A percentile compares a stretch with the other conserved stretches of the same genome.
These are phyloP conservation scores for Oxyscelio sp. DNA, from an alignment of 2,888 invertebrate genomes.

Conservation along the genomic window DNA sequence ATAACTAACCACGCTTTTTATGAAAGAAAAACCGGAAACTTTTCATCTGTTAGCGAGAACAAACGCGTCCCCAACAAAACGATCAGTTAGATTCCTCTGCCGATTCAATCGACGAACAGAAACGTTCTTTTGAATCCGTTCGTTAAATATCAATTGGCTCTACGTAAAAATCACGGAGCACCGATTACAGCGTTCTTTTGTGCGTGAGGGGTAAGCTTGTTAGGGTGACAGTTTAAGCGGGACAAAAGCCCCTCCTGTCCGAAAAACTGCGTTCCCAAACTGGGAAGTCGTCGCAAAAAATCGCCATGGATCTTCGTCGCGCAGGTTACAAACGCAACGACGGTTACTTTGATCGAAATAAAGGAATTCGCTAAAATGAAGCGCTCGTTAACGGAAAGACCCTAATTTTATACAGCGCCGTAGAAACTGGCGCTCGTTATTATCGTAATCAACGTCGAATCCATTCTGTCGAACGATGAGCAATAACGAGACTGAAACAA, in stretches of 20 bases:
- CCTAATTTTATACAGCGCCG: constrained; percentile 45
- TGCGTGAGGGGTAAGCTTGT: too few species aligned
- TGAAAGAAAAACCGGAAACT: too few species aligned
- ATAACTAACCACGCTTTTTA: too few species aligned
- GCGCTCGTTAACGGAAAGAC: constrained; percentile 22
- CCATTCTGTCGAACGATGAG: constrained; percentile 3
- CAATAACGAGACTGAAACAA: constrained; percentile 37
- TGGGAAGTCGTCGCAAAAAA: constrained; percentile 38
- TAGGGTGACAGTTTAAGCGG: constrained; percentile 46
- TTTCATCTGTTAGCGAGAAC: too few species aligned
- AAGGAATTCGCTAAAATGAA: constrained; percentile 43
- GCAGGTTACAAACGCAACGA: too few species aligned
- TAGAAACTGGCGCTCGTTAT: constrained; percentile 28
- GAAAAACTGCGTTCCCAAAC: too few species aligned
- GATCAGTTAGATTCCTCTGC: constrained; percentile 33
- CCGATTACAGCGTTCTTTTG: too few species aligned
- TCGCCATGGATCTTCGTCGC: too few species aligned
- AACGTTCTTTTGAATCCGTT: constrained; percentile 46
- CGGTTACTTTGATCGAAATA: too few species aligned
- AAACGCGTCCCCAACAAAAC: constrained; percentile 31
- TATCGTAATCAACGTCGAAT: constrained; percentile 33
- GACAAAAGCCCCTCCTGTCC: constrained; percentile 54
- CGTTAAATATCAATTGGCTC: constrained; percentile 46
- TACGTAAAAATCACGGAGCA: constrained; percentile 40
- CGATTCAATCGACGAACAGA: constrained; percentile 36